Evolutionary conservation across 2,888 invertebrate species (phyloP).

Genomic region (Volucella inflata): DNA sequence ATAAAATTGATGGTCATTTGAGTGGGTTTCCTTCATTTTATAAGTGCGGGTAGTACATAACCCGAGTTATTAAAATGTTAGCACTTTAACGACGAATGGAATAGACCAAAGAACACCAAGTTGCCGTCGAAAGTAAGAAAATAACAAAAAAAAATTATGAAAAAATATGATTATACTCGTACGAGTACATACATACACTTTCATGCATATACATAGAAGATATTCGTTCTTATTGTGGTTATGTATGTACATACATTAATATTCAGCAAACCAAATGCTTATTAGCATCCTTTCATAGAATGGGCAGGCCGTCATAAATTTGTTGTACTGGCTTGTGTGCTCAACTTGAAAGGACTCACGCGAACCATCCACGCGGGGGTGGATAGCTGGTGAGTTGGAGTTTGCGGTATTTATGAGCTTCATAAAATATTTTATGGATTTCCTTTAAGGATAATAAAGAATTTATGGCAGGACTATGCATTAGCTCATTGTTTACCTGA

Average conservation of each 20-base stretch:
- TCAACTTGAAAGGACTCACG: conserved; percentile 48
- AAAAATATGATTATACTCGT: conserved; percentile 16
- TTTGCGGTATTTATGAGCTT: conserved; percentile 61
- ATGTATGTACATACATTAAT: conserved; percentile 72
- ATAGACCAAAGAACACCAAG: conserved; percentile 43
- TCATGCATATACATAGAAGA: not conserved
- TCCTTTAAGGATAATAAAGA: conserved; percentile 74
- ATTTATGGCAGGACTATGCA: conserved; percentile 70
- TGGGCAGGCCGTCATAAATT: conserved; percentile 65
- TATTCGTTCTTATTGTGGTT: conserved; percentile 55
- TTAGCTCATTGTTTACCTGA: conserved; percentile 75
- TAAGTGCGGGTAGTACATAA: conserved; percentile 66
- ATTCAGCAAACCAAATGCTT: conserved; percentile 73
- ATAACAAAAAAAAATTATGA: conserved; percentile 8
- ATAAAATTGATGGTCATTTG: conserved; percentile 74
- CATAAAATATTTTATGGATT: conserved; percentile 75
- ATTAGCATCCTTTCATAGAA: conserved; percentile 69
- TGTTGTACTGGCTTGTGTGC: conserved; percentile 48
- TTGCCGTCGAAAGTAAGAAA: not conserved
- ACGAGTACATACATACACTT: too few relatives aligned
- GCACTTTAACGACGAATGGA: conserved; percentile 63
- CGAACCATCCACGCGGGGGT: conserved; percentile 2
- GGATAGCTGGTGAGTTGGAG: conserved; percentile 33
- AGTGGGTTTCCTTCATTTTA: conserved; percentile 58
- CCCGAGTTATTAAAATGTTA: conserved; percentile 71